Base-by-base conservation (phyloP, 2,888 invertebrate genomes). In the Balanococcus diminutus region DNA sequence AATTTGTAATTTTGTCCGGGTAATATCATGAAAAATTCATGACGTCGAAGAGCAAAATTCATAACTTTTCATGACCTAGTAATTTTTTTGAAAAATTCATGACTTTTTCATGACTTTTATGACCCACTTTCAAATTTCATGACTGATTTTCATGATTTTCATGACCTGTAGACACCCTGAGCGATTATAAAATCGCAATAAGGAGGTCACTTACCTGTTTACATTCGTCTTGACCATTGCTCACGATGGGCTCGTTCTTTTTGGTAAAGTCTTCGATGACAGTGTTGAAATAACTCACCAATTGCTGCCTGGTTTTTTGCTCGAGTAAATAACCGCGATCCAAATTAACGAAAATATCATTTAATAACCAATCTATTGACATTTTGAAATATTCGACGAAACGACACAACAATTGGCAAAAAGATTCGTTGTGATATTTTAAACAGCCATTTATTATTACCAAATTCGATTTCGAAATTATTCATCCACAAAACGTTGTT, bases 301-400 rank as follows among this genome's bases (percentile, higher is more conserved):
- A 91, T 88, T 94, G 92, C 46, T 93, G 91, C 46, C 96, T 92
- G 88, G 94, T 95, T 88, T 93, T 92, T 36, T 95, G 92, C 83
- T 94, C 93, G 88, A 94, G 93, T 84, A 96, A 91, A 88, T 93
- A 92, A 90, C 94, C 94, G 11, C 96, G 92, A 84, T 94, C 93
- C 89, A 95, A 91, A 88, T 92, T 92, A 88, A 92, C 91, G 89
- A 96, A 95, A 81, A 95, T 92, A 89, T 93, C 92, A 88, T 95
- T 94, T 89, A 95, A 95, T 90, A 95, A 96, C 89, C 93, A 94
- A 88, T 95, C 94, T 90, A 96, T 93, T 88, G 95, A 92, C 87
- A 93, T 92, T 90, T 96, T 81, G n/a, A n/a, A n/a, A n/a, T 3
- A 2, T n/a, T 46, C n/a, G 6, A 46, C 46, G 9, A n/a, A 72